phyloP scores from a whole-genome alignment of 2,113 vertebrate genomes.

The Corynorhinus townsendii region DNA sequence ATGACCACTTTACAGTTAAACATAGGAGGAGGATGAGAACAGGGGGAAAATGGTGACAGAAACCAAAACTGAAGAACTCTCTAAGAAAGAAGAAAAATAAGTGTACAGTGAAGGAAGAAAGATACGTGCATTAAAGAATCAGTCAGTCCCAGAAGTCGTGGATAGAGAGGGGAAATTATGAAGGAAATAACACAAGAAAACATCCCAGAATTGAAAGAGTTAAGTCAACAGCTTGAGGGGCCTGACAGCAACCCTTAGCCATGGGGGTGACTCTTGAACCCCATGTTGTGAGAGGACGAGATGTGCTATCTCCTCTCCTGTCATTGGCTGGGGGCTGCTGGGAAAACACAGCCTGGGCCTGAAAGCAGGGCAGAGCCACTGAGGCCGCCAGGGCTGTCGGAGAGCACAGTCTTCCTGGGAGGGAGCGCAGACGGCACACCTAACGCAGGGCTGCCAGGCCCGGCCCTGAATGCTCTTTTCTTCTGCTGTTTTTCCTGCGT shows the following conservation, averaged over 20 bases:
- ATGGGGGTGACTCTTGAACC: not conserved
- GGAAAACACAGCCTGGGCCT: not conserved
- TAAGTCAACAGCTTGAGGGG: no score
- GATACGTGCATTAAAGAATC: fast-evolving
- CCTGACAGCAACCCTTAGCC: not conserved
- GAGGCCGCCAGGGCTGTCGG: no score
- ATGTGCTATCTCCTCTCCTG: not conserved
- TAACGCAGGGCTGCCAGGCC: no score
- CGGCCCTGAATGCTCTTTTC: not conserved
- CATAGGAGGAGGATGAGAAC: not conserved
- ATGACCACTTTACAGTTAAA: not conserved
- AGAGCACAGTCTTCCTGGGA: not conserved
- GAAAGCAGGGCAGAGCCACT: no score
- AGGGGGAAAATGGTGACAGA: no score
- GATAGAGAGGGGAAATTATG: fast-evolving
- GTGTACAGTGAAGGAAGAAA: no score
- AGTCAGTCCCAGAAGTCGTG: fast-evolving
- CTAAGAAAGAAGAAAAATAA: not conserved
- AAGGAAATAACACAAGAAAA: not conserved
- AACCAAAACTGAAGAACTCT: not conserved
- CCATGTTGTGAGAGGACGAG: fast-evolving
- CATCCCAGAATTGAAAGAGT: not conserved
- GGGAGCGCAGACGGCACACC: no score
- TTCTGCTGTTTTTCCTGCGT: not conserved
- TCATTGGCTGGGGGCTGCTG: no score